phyloP scores from a whole-genome alignment of 2,888 invertebrate species.

The Xanthorhoe designata region DNA sequence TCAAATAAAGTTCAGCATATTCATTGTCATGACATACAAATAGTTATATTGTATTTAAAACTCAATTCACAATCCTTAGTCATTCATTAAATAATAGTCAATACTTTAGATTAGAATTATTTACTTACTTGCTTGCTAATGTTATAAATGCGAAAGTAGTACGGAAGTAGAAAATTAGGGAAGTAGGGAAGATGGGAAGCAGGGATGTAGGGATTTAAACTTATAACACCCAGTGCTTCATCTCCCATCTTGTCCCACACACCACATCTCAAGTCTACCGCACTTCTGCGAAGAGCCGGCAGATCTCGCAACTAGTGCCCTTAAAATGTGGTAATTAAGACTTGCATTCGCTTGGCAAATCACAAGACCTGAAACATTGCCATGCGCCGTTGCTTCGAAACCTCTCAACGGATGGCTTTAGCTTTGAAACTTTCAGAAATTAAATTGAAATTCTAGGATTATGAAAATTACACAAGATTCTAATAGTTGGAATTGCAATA shows the following conservation, averaged over 20 bases:
- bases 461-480: constrained; percentile 48
- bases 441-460: constrained; percentile 69
- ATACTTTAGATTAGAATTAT: too few relatives aligned
- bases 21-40: too few relatives aligned
- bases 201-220: too few relatives aligned
- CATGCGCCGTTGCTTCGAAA: constrained; percentile 64
- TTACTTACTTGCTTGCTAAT: too few relatives aligned
- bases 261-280: constrained; percentile 62
- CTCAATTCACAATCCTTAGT: too few relatives aligned
- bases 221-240: not conserved
- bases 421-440: constrained; percentile 70
- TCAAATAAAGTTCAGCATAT: too few relatives aligned
- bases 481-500: constrained; percentile 17
- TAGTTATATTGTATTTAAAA: too few relatives aligned
- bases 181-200: too few relatives aligned
- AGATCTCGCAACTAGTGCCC: constrained; percentile 65
- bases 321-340: constrained; percentile 77
- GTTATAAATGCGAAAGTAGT: too few relatives aligned
- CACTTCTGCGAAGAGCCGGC: constrained; percentile 54
- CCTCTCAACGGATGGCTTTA: constrained; percentile 63
- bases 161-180: too few relatives aligned
- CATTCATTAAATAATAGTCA: too few relatives aligned
- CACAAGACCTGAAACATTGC: constrained; percentile 65
- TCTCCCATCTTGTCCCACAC: constrained; percentile 49
- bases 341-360: constrained; percentile 77